Evolutionary conservation across 2,888 invertebrate species (phyloP).

Genomic region (Campoplex nolae): DNA sequence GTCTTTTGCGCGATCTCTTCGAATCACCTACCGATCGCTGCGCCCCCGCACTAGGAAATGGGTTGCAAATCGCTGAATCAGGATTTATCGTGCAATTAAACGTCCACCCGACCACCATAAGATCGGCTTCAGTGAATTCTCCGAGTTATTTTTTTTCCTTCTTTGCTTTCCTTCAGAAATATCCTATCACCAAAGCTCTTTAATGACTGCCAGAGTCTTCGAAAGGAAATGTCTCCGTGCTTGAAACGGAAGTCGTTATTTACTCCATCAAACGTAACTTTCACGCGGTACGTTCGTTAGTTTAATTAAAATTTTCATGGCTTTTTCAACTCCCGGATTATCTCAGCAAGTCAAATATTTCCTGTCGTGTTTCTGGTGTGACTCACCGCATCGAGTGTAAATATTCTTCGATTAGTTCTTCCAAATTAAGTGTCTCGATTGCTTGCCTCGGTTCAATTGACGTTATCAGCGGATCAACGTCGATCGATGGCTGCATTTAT

Average conservation of each 20-base stretch:
- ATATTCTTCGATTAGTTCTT: neutral
- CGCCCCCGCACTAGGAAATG: constrained; percentile 84
- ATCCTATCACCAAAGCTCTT: constrained; percentile 48
- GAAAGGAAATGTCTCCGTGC: constrained; percentile 7
- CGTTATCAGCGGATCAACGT: neutral
- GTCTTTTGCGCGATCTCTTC: constrained; percentile 57
- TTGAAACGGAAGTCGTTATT: constrained; percentile 65
- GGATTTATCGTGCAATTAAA: constrained; percentile 84
- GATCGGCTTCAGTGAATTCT: constrained; percentile 57
- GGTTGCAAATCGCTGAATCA: constrained; percentile 84
- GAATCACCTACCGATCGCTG: constrained; percentile 66
- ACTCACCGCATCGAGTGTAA: neutral
- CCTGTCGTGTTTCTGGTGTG: neutral
- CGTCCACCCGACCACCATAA: constrained; percentile 75
- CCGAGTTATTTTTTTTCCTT: neutral
- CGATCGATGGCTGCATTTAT: neutral
- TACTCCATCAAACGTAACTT: constrained; percentile 51
- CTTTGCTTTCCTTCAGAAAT: constrained; percentile 29
- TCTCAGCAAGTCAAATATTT: neutral
- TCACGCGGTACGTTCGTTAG: constrained; percentile 8
- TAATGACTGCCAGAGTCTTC: constrained; percentile 48
- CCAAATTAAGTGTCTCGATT: too few relatives aligned
- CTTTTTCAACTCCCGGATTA: constrained; percentile 21
- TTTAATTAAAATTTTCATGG: constrained; percentile 35
- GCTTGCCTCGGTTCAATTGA: neutral